Percentiles rank a stretch among this genome's conserved stretches.
These are phyloP conservation scores for Diploptera punctata DNA, from an alignment of 2,888 invertebrate genomes.

Conservation along the genomic window DNA sequence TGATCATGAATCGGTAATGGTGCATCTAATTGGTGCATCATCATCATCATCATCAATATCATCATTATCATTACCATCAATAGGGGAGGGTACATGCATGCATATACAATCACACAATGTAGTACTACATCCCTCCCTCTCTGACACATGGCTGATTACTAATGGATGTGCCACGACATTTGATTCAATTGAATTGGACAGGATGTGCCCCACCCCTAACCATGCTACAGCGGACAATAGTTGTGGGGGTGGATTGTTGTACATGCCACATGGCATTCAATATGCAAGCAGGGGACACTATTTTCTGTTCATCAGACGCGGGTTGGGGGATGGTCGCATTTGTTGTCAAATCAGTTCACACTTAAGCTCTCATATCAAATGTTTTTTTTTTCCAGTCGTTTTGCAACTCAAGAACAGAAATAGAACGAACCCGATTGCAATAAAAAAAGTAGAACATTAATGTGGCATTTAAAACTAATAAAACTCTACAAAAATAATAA, in stretches of 20 bases:
- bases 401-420: constrained; percentile 1
- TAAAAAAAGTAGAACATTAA: too few species aligned
- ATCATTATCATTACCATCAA: constrained; percentile 33
- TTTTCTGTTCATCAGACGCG: not conserved
- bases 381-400: not conserved
- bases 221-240: constrained; percentile 5
- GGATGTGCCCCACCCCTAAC: constrained; percentile 17
- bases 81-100: constrained; percentile 22
- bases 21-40: constrained; percentile 32
- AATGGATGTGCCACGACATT: constrained; percentile 28
- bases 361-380: constrained; percentile 8
- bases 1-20: constrained; percentile 33
- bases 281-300: constrained; percentile 8
- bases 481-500: too few species aligned
- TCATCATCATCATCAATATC: constrained; percentile 33
- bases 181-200: constrained; percentile 32
- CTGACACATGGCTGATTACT: constrained; percentile 34
- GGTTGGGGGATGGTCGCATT: not conserved
- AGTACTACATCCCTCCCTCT: not conserved
- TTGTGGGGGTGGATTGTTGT: not conserved
- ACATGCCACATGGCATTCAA: not conserved
- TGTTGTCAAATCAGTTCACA: constrained; percentile 7
- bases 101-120: constrained; percentile 19
- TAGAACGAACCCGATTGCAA: not conserved
- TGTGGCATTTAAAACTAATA: too few species aligned